These are phyloP conservation scores for Siderastrea radians DNA, from an alignment of 92 coral and sea anemone genomes.

Conservation along the genomic window DNA sequence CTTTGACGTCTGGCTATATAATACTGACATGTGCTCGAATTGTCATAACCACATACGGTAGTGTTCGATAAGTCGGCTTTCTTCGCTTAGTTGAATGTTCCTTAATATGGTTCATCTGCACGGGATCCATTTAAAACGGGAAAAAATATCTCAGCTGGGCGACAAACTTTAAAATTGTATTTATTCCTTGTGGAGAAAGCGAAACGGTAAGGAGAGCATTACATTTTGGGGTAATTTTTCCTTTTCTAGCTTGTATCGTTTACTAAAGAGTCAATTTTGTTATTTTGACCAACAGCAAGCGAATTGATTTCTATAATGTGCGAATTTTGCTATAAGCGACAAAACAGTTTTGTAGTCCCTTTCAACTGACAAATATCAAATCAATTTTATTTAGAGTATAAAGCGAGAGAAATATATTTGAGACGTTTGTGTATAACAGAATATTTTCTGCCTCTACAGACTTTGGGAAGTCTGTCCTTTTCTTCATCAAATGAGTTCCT, in stretches of 20 bases:
- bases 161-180: neutral
- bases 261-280: neutral
- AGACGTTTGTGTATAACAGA: neutral
- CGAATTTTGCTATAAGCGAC: neutral
- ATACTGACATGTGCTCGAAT: slow-evolving; percentile 34
- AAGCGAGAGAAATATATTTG: neutral
- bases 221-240: slow-evolving; percentile 14
- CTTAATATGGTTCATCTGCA: slow-evolving; percentile 13
- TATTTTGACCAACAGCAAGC: neutral
- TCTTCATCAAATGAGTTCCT: neutral
- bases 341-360: neutral
- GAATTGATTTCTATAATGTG: neutral
- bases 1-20: slow-evolving; percentile 28
- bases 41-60: slow-evolving; percentile 1
- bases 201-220: neutral
- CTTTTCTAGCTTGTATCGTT: neutral
- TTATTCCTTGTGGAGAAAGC: neutral
- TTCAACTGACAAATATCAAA: neutral
- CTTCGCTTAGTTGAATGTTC: slow-evolving; percentile 16
- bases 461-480: neutral
- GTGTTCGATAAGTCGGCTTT: neutral
- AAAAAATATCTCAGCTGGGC: neutral
- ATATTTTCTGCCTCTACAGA: neutral
- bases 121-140: neutral
- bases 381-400: neutral